Conservation (phyloP, 2,797 vertebrate genomes). For the Poecilia picta region DNA sequence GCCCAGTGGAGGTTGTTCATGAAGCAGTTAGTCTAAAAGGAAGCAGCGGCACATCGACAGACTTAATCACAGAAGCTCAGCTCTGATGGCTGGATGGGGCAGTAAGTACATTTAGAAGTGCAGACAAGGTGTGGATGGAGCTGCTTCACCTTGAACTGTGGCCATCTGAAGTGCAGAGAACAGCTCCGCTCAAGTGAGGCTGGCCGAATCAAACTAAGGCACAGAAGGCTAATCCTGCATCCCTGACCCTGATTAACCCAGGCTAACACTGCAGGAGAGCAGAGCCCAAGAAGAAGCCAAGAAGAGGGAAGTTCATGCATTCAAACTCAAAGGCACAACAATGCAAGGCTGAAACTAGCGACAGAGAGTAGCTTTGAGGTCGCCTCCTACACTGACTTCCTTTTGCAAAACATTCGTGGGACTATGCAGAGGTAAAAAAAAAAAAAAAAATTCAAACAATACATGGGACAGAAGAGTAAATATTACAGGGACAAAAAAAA, state of each 20-base stretch:
- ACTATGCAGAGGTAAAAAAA: not conserved
- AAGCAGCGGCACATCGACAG: conserved; percentile 19
- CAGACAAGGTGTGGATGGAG: conserved; percentile 8
- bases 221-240: conserved; percentile 73
- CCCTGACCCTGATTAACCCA: conserved; percentile 74
- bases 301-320: conserved; percentile 19
- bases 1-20: conserved; percentile 10
- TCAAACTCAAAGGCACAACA: not conserved
- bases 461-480: not conserved
- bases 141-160: conserved; percentile 28
- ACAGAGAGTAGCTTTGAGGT: not conserved
- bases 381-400: not conserved
- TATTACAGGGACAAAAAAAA: not conserved
- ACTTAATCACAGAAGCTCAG: conserved; percentile 27
- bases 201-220: conserved; percentile 49
- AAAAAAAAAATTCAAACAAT: not conserved
- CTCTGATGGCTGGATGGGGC: conserved; percentile 5
- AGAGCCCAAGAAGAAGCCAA: conserved; percentile 34
- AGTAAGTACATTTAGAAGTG: conserved; percentile 11
- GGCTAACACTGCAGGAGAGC: conserved; percentile 53
- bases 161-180: conserved; percentile 44
- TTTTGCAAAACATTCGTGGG: not conserved
- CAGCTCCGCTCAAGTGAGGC: conserved; percentile 59
- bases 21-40: conserved; percentile 6
- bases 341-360: not conserved